Evolutionary conservation across 2,888 invertebrate genomes (phyloP), one percentile per base, ranked within the genome.

Genomic region (Mimachlamys varia): DNA sequence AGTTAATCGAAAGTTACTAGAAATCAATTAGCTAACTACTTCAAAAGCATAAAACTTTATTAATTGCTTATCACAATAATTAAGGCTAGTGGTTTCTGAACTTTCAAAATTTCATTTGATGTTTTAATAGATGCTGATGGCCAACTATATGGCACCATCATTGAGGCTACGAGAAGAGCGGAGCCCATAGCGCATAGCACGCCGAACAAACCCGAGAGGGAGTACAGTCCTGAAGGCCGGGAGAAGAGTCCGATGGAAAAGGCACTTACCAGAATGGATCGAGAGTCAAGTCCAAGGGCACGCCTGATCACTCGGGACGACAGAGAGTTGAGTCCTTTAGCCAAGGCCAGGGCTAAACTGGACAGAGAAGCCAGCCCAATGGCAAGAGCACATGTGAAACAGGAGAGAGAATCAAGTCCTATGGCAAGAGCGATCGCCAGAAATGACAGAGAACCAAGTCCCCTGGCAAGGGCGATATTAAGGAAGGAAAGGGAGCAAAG

Each of bases 131-230:
- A 76, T 33, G 33, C 33, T 33, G 76, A 76, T 33, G 76, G 76
- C 76, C 27, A 33, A 12, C 27, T 76, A 27, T 76, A 76, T 33
- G 76, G 76, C 12, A 33, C 76, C 76, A 27, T 76, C 27, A 76
- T 76, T 13, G 76, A 76, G 15, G 76, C 76, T 12, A 76, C 76
- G 10, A 76, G 27, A 27, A 76, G 33, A 12, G 4, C 76, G 33
- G 76, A 27, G 76, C 76, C 76, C 12, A 76, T 76, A 7, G 76
- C 76, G 27, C 76, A 76, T 76, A 76, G 76, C 33, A 76, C 76
- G 76, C 76, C 76, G 5, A 76, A 76, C 76, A 76, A 76, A 17
- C 76, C 76, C 76, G 76, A 76, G 33, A 76, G 76, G 27, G 76
- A 76, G 27, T 0, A 22, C 33, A 76, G 27, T 76, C 76, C 76